Conservation (phyloP, 1,140 invertebrate genomes). For the Teleogryllus occipitalis region DNA sequence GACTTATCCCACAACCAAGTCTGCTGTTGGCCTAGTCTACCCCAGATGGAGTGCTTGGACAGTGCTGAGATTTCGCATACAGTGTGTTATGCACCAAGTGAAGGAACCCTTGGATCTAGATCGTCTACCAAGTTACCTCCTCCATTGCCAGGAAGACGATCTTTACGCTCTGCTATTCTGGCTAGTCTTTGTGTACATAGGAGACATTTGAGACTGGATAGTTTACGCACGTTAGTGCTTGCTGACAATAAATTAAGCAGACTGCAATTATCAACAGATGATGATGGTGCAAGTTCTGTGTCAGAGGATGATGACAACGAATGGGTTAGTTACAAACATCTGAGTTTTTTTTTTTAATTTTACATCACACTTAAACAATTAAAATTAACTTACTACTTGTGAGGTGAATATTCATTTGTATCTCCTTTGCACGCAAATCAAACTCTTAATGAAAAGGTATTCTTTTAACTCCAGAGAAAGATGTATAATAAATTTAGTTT, state of each 20-base stretch:
- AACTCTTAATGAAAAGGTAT: too few species aligned
- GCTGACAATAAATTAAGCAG: conserved; percentile 74
- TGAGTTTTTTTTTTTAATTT: too few species aligned
- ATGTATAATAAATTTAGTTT: too few species aligned
- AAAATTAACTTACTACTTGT: too few species aligned
- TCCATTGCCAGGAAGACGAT: conserved; percentile 30
- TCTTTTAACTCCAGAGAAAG: too few species aligned
- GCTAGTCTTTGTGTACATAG: conserved; percentile 75
- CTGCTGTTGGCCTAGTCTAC: conserved; percentile 74
- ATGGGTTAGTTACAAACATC: conserved; percentile 36
- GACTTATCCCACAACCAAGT: conserved; percentile 92
- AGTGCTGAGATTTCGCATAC: conserved; percentile 49
- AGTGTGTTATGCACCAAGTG: conserved; percentile 51
- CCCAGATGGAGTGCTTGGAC: conserved; percentile 51
- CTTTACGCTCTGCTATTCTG: conserved; percentile 62
- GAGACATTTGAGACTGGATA: conserved; percentile 70
- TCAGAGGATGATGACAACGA: conserved; percentile 43
- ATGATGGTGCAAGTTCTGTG: conserved; percentile 45
- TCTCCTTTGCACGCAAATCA: too few species aligned
- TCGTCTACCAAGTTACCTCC: background rate
- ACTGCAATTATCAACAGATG: conserved; percentile 70
- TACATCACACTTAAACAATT: too few species aligned
- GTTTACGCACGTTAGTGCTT: conserved; percentile 70
- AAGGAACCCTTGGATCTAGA: conserved; percentile 24
- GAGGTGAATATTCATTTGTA: too few species aligned